These are phyloP conservation scores for Actinernus sp. DNA, from an alignment of 92 coral and sea anemone species.

Conservation along the genomic window DNA sequence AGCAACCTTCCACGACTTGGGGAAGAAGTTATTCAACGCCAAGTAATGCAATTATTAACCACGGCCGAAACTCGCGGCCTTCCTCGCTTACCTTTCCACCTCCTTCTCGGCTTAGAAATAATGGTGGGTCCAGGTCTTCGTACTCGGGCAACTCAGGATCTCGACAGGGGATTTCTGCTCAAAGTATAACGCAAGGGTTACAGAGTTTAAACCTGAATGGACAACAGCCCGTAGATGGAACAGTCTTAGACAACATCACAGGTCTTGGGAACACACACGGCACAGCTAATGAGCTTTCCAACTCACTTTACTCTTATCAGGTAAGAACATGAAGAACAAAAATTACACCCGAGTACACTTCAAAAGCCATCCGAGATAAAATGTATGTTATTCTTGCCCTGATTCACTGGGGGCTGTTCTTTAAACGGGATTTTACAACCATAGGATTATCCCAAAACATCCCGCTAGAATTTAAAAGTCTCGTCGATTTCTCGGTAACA, in stretches of 20 bases:
- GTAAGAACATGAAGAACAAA: slow-evolving; percentile 54
- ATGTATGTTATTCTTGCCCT: no score
- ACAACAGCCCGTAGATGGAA: slow-evolving; percentile 96
- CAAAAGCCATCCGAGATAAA: no score
- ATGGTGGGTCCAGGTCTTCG: slow-evolving; percentile 68
- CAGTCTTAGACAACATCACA: slow-evolving; percentile 88
- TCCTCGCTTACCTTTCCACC: slow-evolving; percentile 76
- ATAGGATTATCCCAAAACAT: no score
- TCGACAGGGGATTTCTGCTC: slow-evolving; percentile 81
- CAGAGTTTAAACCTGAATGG: slow-evolving; percentile 85
- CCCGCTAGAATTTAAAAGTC: no score
- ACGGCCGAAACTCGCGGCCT: slow-evolving; percentile 80
- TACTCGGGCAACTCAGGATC: slow-evolving; percentile 42
- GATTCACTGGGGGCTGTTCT: no score
- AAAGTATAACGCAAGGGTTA: slow-evolving; percentile 94
- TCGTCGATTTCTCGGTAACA: background rate
- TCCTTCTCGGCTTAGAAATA: slow-evolving; percentile 59
- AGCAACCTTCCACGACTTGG: slow-evolving; percentile 95
- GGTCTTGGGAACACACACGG: slow-evolving; percentile 95
- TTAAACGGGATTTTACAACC: no score
- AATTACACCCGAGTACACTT: no score
- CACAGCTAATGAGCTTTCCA: slow-evolving; percentile 90
- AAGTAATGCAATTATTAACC: slow-evolving; percentile 64
- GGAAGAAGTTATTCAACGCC: slow-evolving; percentile 80
- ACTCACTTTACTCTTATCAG: slow-evolving; percentile 91